Evolutionary conservation across 1,140 invertebrate species (phyloP).

Genomic region (Meloidogyne chitwoodi): DNA sequence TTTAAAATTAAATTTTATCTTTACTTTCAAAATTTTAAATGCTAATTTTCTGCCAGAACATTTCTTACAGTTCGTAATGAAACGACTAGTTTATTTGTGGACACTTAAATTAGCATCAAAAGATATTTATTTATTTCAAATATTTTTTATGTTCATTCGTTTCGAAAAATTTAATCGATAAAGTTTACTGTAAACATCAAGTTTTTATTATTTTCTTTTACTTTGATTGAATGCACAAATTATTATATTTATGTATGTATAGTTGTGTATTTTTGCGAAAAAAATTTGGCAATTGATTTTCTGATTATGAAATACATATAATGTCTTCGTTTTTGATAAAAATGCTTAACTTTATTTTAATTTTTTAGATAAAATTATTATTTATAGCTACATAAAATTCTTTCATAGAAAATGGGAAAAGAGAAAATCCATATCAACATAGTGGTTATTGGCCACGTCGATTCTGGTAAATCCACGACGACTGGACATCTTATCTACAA

Average conservation of each 20-base stretch:
- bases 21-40: too few relatives aligned
- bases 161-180: not conserved
- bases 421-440: constrained; percentile 97
- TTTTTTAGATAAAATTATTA: not conserved
- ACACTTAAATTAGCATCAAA: too few relatives aligned
- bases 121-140: not conserved
- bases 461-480: constrained; percentile 84
- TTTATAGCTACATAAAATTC: too few relatives aligned
- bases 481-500: constrained; percentile 88
- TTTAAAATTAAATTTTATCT: not conserved
- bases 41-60: not conserved
- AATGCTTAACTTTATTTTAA: not conserved
- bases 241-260: too few relatives aligned
- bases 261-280: too few relatives aligned
- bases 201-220: not conserved
- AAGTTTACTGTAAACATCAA: not conserved
- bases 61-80: not conserved
- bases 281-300: not conserved
- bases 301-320: not conserved
- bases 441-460: constrained; percentile 86
- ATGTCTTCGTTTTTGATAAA: not conserved
- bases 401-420: constrained; percentile 63
- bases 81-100: not conserved
- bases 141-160: not conserved
- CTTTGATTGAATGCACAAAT: not conserved